Percentiles rank a stretch among this genome's conserved stretches.
These are phyloP conservation scores for Cabera pusaria DNA, from an alignment of 2,888 invertebrate species.

Conservation along the genomic window DNA sequence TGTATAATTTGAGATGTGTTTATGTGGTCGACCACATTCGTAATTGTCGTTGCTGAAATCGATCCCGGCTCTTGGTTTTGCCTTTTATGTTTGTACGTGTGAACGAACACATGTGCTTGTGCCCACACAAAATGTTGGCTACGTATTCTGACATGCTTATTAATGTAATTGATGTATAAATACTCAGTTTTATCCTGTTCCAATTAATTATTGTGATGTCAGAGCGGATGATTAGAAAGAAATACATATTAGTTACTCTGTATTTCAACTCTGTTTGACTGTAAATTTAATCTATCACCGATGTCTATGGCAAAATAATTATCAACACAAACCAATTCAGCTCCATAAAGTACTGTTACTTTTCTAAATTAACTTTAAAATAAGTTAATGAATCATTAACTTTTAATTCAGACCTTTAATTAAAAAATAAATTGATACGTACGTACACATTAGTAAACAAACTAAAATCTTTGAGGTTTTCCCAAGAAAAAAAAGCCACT, in stretches of 20 bases:
- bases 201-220: too few species aligned
- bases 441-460: slow-evolving; percentile 15
- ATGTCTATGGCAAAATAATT: too few species aligned
- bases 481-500: slow-evolving; percentile 14
- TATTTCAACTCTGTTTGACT: too few species aligned
- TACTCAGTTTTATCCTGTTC: not conserved
- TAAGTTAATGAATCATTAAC: slow-evolving; percentile 5
- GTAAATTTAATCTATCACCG: too few species aligned
- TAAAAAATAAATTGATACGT: slow-evolving; percentile 18
- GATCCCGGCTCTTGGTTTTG: slow-evolving; percentile 10
- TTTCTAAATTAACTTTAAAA: slow-evolving; percentile 5
- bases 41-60: slow-evolving; percentile 25
- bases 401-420: slow-evolving; percentile 16
- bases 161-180: too few species aligned
- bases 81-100: slow-evolving; percentile 7
- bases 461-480: slow-evolving; percentile 17
- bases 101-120: not conserved
- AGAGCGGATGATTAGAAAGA: too few species aligned
- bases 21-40: slow-evolving; percentile 31
- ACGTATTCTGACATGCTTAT: too few species aligned
- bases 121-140: too few species aligned
- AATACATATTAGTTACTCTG: too few species aligned
- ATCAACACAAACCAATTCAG: too few species aligned
- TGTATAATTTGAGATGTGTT: slow-evolving; percentile 18
- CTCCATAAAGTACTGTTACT: too few species aligned